These are phyloP conservation scores for Cladorhizidae sp. DNA, from an alignment of 37 sponge, comb jelly and placozoan species.

Conservation along the genomic window DNA sequence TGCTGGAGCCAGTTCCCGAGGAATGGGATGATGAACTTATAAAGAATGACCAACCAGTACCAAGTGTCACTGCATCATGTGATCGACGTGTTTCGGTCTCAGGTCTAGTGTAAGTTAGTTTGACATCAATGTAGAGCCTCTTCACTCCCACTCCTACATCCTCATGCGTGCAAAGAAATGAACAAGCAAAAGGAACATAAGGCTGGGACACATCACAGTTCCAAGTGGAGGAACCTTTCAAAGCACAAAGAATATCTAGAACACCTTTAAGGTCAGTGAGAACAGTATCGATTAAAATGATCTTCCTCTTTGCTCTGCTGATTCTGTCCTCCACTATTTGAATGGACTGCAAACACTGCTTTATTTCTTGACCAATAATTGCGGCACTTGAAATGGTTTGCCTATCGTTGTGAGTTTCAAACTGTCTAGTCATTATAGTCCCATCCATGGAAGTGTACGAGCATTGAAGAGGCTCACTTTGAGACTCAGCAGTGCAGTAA, in stretches of 20 bases:
- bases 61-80: neutral
- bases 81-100: neutral
- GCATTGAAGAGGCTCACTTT: neutral
- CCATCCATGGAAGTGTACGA: neutral
- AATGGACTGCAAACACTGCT: conserved; percentile 12
- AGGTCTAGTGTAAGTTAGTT: conserved; percentile 5
- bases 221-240: neutral
- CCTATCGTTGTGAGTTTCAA: neutral
- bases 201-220: neutral
- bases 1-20: neutral
- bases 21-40: neutral
- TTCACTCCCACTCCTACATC: neutral
- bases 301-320: too few relatives aligned
- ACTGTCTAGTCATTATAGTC: neutral
- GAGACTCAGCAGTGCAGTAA: too few relatives aligned
- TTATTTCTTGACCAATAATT: neutral
- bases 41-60: conserved; percentile 8
- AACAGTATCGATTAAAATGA: neutral
- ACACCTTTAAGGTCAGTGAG: conserved; percentile 8
- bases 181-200: neutral
- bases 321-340: conserved; percentile 2
- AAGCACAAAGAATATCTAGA: neutral
- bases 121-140: neutral
- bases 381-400: neutral
- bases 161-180: neutral